These are phyloP conservation scores for Nasonovia ribisnigri DNA, from an alignment of 2,888 invertebrate genomes.

Conservation along the genomic window DNA sequence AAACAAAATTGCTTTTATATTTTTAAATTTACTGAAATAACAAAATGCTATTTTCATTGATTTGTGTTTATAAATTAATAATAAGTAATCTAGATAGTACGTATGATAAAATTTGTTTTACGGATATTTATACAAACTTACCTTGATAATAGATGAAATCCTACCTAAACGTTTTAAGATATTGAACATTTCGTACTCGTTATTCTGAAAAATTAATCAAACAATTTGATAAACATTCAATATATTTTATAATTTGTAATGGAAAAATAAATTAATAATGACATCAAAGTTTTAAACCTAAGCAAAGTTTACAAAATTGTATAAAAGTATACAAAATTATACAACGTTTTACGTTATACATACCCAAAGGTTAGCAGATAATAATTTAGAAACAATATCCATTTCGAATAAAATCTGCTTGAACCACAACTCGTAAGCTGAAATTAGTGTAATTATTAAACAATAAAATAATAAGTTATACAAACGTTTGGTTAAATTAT, in stretches of 20 bases:
- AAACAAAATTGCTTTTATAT: neutral
- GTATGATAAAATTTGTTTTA: neutral
- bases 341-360: neutral
- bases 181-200: conserved; percentile 50
- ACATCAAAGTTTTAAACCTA: neutral
- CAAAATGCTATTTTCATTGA: neutral
- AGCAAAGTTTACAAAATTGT: neutral
- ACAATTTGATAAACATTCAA: neutral
- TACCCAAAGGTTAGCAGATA: conserved; percentile 72
- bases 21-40: neutral
- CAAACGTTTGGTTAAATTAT: neutral
- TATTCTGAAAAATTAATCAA: conserved; percentile 29
- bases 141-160: conserved; percentile 88
- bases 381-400: conserved; percentile 88
- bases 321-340: too few species aligned
- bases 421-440: conserved; percentile 99
- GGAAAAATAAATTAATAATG: neutral
- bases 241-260: neutral
- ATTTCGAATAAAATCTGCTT: conserved; percentile 98
- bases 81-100: neutral
- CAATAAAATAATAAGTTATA: neutral
- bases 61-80: neutral
- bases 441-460: conserved; percentile 69
- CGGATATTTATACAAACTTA: conserved; percentile 69
- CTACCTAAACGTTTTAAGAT: conserved; percentile 55